Base-by-base conservation (phyloP, 30 jellyfish, hydroid and myxozoan genomes). In the Hydractinia symbiolongicarpus region DNA sequence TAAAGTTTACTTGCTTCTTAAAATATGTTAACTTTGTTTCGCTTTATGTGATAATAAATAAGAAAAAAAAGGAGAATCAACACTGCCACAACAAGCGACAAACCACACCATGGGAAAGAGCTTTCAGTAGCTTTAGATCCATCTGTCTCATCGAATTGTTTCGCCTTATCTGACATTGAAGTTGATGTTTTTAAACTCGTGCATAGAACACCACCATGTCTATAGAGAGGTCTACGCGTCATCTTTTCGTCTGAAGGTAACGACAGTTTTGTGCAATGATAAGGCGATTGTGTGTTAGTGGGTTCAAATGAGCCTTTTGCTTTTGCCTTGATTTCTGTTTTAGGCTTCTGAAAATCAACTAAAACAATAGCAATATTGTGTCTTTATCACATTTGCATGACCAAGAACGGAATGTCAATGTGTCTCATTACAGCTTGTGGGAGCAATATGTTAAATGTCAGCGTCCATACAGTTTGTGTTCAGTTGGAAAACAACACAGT, bases 31-130 rank as follows among this genome's bases (percentile, higher is more conserved):
- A 17, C 4, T 13, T 30, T 30, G 9, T 5, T 30, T 5, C 61
- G 51, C 50, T 77, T 82, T 82, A 77, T 77, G 74, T 77, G 80
- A 77, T 77, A 77, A 54, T 77, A 77, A 52, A 77, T 56, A 5
- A 77, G 20, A 11, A 55, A 8, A 10, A 55, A 55, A 14, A 77
- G 16, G 14, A 77, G 30, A 5, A 55, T 4, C 11, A 55, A 57
- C 8, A 77, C 6, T 9, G 30, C 55, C 11, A 77, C 9, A 9
- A 77, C 55, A 5, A n/a, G 11, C 40, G 4, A n/a, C 11, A 10
- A 21, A 8, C 80, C 16, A 55, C 85, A 77, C 51, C 56, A 77
- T 51, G 85, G 56, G 30, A 66, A 77, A 49, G 56, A 30, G 30
- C 54, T 11, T 77, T 20, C 4, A 9, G 83, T 11, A 0, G 69